These are phyloP conservation scores for Sinelater perroti DNA, from an alignment of 2,888 invertebrate species.

Conservation along the genomic window DNA sequence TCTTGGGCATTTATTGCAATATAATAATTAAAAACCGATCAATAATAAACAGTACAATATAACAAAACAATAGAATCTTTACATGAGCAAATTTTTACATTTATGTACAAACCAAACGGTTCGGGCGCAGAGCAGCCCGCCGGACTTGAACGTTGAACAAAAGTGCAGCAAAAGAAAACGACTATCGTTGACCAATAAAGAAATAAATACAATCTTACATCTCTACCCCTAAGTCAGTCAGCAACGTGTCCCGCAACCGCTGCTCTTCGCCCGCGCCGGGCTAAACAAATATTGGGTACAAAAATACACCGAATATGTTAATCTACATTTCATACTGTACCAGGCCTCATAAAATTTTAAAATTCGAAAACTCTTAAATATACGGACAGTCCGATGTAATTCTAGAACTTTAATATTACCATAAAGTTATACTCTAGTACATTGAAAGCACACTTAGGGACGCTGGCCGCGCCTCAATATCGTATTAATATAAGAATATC, in stretches of 20 bases:
- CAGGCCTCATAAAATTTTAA: constrained; percentile 63
- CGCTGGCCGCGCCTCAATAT: constrained; percentile 53
- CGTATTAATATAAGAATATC: constrained; percentile 58
- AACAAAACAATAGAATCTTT: constrained; percentile 60
- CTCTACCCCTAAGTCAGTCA: constrained; percentile 57
- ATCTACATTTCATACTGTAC: constrained; percentile 60
- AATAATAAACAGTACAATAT: constrained; percentile 55
- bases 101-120: constrained; percentile 56
- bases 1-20: constrained; percentile 36
- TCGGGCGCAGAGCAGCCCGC: constrained; percentile 38
- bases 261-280: constrained; percentile 53
- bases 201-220: constrained; percentile 52
- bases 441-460: constrained; percentile 61
- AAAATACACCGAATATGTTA: constrained; percentile 62
- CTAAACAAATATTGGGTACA: constrained; percentile 61
- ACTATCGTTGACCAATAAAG: constrained; percentile 50
- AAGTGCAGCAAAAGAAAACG: constrained; percentile 41
- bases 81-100: constrained; percentile 61
- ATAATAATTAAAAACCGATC: constrained; percentile 42
- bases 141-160: constrained; percentile 35
- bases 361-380: constrained; percentile 62
- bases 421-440: constrained; percentile 57
- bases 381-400: constrained; percentile 60
- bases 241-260: constrained; percentile 48
- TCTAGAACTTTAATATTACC: constrained; percentile 58